Base-by-base conservation (phyloP, 92 coral and sea anemone species). In the Umimayanthus chanpuru region DNA sequence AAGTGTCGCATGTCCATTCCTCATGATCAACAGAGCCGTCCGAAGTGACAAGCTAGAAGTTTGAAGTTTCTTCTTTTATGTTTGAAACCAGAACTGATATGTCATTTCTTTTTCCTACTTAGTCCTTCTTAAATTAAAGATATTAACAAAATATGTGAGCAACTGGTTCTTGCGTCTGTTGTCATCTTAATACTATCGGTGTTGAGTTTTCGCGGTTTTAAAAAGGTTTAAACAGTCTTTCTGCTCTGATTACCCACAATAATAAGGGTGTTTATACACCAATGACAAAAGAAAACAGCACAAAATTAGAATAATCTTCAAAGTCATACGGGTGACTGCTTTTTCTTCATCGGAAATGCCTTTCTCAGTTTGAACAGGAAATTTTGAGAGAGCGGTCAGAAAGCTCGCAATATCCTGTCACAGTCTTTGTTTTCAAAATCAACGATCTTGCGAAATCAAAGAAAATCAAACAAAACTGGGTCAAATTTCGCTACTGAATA, bases 1-100 rank as follows among this genome's bases (percentile, higher is more conserved):
- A 44, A 3, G 66, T 25, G 65, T 83, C 77, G 78, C 65, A 83
- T 83, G 87, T 83, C 78, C 87, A 83, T 83, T 83, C 87, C 87
- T 28, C 77, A 83, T 70, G 78, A 83, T 44, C 72, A 21, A 29
- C 87, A 44, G 77, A 44, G 8, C 25, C 21, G 61, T 9, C 36
- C 36, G 36, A 25, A 83, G 68, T 61, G 68, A 61, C 9, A 61
- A 26, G 7, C 7, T 53, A 15, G 3, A 53, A 53, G 58, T 12
- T 47, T 53, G 20, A 53, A 53, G 58, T 53, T 14, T 11, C 20
- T 36, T 12, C 12, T 4, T 64, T 82, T 82, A 11, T 53, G 12
- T 16, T 20, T 61, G 21, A 61, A 55, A 53, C 43, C 40, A 75
- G 25, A 39, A 39, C 20, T 1, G 18, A 53, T 53, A 53, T 53